phyloP scores from a whole-genome alignment of 2,888 invertebrate species.

The Salpingus planirostris region DNA sequence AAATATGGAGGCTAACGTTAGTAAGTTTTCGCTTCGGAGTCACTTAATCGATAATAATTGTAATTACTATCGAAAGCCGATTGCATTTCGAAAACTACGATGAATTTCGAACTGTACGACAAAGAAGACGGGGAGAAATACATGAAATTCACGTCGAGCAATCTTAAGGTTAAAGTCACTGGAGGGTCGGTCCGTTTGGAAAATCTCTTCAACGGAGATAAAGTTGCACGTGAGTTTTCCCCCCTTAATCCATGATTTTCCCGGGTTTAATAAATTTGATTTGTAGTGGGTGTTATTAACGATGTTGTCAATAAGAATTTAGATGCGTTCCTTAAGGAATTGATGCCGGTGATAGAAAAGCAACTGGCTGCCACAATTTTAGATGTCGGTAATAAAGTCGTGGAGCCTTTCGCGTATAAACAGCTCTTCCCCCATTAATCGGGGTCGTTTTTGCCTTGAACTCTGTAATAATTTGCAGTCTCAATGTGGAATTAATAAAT shows the following conservation, averaged over 20 bases:
- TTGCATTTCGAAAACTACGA: slow-evolving; percentile 22
- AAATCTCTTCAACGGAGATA: slow-evolving; percentile 49
- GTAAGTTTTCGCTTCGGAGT: slow-evolving; percentile 36
- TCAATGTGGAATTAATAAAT: no score
- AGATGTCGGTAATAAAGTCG: slow-evolving; percentile 44
- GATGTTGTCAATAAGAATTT: slow-evolving; percentile 49
- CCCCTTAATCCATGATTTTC: background rate
- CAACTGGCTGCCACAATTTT: slow-evolving; percentile 41
- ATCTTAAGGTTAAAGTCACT: slow-evolving; percentile 40
- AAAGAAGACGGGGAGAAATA: slow-evolving; percentile 40
- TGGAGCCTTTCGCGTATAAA: slow-evolving; percentile 41
- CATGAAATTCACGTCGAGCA: slow-evolving; percentile 39
- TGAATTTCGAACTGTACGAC: slow-evolving; percentile 33
- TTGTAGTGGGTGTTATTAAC: slow-evolving; percentile 45
- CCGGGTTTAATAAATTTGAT: background rate
- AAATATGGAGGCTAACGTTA: slow-evolving; percentile 46
- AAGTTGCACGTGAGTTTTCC: slow-evolving; percentile 40
- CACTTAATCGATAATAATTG: no score
- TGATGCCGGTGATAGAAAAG: slow-evolving; percentile 47
- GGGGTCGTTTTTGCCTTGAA: no score
- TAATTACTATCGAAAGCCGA: no score
- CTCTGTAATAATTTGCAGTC: no score
- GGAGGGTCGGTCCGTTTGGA: slow-evolving; percentile 44
- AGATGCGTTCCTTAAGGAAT: slow-evolving; percentile 43
- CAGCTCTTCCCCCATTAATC: slow-evolving; percentile 45